These are phyloP conservation scores for Catostylus mosaicus DNA, from an alignment of 30 jellyfish, hydroid and myxozoan species.

Conservation along the genomic window DNA sequence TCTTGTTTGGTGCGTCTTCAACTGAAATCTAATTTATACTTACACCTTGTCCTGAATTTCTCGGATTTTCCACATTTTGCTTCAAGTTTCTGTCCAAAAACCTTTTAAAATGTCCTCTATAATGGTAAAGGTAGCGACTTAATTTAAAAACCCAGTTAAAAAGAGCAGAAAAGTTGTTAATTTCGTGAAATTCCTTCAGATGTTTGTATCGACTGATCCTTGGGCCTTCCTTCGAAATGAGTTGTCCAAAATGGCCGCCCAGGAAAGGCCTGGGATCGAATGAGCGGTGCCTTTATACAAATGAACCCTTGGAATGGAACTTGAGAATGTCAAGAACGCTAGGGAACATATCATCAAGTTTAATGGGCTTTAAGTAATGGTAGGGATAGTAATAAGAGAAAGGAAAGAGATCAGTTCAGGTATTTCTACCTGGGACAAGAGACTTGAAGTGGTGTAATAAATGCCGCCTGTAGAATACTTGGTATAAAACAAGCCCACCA, in stretches of 20 bases:
- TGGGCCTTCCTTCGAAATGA: conserved; percentile 11
- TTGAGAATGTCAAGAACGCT: no score
- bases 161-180: not conserved
- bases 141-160: not conserved
- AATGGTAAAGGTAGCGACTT: not conserved
- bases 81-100: not conserved
- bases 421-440: no score
- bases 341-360: no score
- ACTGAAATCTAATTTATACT: conserved; percentile 35
- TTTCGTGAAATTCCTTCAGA: conserved; percentile 18
- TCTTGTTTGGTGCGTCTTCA: no score
- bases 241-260: conserved; percentile 70
- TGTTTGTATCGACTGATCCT: not conserved
- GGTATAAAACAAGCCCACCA: no score
- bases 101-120: not conserved
- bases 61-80: conserved; percentile 88
- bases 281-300: not conserved
- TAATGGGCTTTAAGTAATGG: no score
- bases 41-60: conserved; percentile 96
- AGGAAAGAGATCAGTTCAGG: no score
- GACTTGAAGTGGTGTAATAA: no score
- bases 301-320: no score
- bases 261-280: conserved; percentile 59
- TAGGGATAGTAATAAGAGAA: no score
- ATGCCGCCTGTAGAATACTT: no score